These are phyloP conservation scores for Chiloscyllium punctatum DNA, from an alignment of 2,797 vertebrate genomes.

Conservation along the genomic window DNA sequence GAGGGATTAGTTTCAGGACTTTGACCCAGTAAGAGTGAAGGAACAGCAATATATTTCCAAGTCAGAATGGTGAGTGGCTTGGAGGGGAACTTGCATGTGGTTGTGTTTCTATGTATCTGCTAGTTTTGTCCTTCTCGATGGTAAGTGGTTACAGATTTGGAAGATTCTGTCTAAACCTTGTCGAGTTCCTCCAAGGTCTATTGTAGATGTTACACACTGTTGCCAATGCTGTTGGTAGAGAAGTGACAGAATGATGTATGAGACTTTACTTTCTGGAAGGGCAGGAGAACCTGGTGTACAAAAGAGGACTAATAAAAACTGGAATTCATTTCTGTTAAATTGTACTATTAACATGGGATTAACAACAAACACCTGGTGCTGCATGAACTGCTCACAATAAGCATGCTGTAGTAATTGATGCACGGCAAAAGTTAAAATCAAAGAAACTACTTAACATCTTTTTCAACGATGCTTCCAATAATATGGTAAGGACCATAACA, in stretches of 20 bases:
- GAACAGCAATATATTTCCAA: no score
- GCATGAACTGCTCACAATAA: slow-evolving; percentile 25
- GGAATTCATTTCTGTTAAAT: not conserved
- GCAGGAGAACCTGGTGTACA: not conserved
- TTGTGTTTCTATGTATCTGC: no score
- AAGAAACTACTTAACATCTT: not conserved
- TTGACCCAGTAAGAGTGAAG: no score
- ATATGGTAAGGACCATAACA: not conserved
- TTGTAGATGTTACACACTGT: no score
- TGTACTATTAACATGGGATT: not conserved
- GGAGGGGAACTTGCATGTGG: no score
- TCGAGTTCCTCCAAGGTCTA: no score
- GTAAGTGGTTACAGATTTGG: no score
- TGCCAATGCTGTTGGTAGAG: no score
- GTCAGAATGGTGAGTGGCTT: no score
- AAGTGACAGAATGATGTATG: not conserved
- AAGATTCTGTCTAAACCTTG: no score
- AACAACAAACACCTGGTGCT: slow-evolving; percentile 9
- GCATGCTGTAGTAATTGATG: slow-evolving; percentile 28
- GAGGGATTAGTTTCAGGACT: no score
- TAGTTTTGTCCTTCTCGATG: no score
- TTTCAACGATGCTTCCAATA: not conserved
- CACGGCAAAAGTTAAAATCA: slow-evolving; percentile 20
- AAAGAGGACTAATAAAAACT: not conserved
- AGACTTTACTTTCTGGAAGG: not conserved